phyloP scores from a whole-genome alignment of 2,113 vertebrate species.

The Macrotus californicus region DNA sequence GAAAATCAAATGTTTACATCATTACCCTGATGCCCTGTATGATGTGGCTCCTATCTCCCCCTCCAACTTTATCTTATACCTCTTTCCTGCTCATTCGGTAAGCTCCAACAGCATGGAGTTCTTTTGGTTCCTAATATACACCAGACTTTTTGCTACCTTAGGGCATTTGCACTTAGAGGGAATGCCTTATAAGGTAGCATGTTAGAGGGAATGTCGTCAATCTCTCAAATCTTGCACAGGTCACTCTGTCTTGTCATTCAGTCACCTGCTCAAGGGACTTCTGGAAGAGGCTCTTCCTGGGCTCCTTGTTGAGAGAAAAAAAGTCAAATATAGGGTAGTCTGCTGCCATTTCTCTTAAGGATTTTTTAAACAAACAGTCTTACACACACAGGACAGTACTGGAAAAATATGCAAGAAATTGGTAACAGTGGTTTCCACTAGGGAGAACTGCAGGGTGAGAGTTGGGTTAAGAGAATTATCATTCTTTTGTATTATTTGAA shows the following conservation, averaged over 20 bases:
- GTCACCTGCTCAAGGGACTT: not conserved
- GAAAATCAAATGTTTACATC: not conserved
- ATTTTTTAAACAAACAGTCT: not conserved
- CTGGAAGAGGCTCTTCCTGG: not conserved
- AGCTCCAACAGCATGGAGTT: not conserved
- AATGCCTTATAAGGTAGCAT: too few species aligned
- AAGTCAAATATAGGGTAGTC: not conserved
- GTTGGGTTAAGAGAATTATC: not conserved
- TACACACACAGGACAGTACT: not conserved
- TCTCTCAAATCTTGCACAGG: not conserved
- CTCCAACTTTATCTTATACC: not conserved
- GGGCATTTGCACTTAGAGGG: not conserved
- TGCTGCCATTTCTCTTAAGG: not conserved
- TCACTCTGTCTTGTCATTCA: not conserved
- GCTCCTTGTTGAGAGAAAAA: not conserved
- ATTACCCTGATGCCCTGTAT: not conserved
- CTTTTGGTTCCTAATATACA: not conserved
- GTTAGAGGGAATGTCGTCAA: not conserved
- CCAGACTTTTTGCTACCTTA: not conserved
- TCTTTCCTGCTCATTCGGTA: not conserved
- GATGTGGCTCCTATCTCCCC: not conserved
- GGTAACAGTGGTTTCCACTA: not conserved
- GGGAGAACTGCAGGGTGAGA: not conserved
- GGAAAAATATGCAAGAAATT: not conserved
- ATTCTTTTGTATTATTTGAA: not conserved